phyloP scores from a whole-genome alignment of 2,113 vertebrate species.

The Helogale parvula region DNA sequence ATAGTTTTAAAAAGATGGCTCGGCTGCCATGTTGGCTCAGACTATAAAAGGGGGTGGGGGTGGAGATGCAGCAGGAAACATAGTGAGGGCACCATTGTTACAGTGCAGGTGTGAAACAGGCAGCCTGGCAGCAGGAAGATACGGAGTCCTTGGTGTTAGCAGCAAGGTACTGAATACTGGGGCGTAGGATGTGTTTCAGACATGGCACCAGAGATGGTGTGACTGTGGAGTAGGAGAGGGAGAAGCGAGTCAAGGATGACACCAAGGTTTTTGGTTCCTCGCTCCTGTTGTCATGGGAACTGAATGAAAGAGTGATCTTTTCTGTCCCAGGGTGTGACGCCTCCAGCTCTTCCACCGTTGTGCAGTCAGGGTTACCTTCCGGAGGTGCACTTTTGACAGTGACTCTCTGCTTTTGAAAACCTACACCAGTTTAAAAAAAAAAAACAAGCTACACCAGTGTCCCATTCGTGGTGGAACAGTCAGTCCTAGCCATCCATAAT shows the following conservation, averaged over 20 bases:
- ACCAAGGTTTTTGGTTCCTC: neutral
- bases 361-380: neutral
- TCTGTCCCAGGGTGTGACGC: neutral
- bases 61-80: neutral
- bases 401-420: neutral
- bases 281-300: neutral
- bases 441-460: neutral
- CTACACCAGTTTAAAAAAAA: neutral
- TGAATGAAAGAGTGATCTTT: neutral
- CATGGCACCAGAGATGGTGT: too few relatives aligned
- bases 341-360: neutral
- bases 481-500: neutral
- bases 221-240: neutral
- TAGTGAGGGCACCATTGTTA: accelerated
- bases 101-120: neutral
- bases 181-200: neutral
- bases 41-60: neutral
- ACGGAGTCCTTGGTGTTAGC: neutral
- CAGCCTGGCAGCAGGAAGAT: neutral
- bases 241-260: neutral
- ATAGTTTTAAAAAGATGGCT: neutral
- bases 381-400: neutral
- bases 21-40: neutral
- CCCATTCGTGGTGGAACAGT: neutral
- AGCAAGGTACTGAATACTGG: neutral